phyloP scores from a whole-genome alignment of 2,888 invertebrate genomes.

The Thereva unica region DNA sequence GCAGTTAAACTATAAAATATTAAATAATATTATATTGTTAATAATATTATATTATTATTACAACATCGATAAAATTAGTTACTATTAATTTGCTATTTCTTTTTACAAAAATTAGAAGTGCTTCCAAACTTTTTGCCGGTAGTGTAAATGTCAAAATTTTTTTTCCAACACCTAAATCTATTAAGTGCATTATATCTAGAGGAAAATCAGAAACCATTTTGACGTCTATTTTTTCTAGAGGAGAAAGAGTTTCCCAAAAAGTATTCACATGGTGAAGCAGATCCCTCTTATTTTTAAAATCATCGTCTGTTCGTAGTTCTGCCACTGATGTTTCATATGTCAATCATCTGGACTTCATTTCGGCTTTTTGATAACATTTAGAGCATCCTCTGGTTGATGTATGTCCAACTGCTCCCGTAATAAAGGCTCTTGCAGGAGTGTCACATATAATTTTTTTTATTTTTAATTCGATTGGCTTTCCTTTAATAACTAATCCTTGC shows the following conservation, averaged over 20 bases:
- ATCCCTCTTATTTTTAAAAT: slow-evolving; percentile 10
- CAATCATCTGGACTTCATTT: not conserved
- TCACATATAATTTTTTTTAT: slow-evolving; percentile 14
- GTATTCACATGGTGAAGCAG: slow-evolving; percentile 1
- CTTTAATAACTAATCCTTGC: too few relatives aligned
- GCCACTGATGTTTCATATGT: slow-evolving; percentile 4
- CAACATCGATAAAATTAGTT: too few relatives aligned
- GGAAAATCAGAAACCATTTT: slow-evolving; percentile 37
- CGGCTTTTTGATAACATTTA: slow-evolving; percentile 26
- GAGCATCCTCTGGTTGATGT: slow-evolving; percentile 21
- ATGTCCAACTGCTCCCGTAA: slow-evolving; percentile 23
- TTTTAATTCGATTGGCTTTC: too few relatives aligned
- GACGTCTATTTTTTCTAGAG: slow-evolving; percentile 22
- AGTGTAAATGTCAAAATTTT: slow-evolving; percentile 26
- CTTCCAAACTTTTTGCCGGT: too few relatives aligned
- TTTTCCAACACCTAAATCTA: slow-evolving; percentile 38
- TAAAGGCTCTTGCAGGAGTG: slow-evolving; percentile 21
- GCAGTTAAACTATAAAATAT: too few relatives aligned
- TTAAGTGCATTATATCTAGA: slow-evolving; percentile 36
- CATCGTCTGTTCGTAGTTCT: slow-evolving; percentile 6
- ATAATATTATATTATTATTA: too few relatives aligned
- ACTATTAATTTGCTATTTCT: too few relatives aligned
- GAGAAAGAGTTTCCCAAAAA: not conserved
- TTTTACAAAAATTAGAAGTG: too few relatives aligned
- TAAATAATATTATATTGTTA: too few relatives aligned